Base-by-base conservation (phyloP, 2,888 invertebrate species). In the Prosapia bicincta region DNA sequence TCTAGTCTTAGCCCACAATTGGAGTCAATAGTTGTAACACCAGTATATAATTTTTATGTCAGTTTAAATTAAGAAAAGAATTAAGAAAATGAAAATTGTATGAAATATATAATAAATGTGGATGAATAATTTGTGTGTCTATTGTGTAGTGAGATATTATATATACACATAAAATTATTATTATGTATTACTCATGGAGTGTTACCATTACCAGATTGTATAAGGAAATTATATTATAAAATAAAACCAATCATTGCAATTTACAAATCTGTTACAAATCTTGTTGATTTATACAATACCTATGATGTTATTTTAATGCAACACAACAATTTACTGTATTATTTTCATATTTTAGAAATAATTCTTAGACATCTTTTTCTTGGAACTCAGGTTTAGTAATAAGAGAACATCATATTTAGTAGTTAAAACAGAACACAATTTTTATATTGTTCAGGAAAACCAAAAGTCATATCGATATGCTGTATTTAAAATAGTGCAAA, bases 1-100 rank as follows among this genome's bases (percentile, higher is more conserved):
- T 1, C 38, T 70, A 43, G 38, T 43, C 43, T 32, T 70, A 32
- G 43, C 38, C 38, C 25, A 38, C 43, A 32, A 70, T 15, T 70
- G 38, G 26, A 70, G 43, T 38, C 43, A 25, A 70, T 70, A 70
- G 70, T 43, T 25, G 26, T 70, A 43, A 70, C 70, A 70, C 70
- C 70, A 70, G n/a, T 43, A 43, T 70, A 38, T 25, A 70, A 43
- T 70, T 70, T 70, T 70, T 70, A 70, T 26, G 43, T 43, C 25
- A 70, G 26, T n/a, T 43, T 43, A 70, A 70, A 43, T 70, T 43
- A 70, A 70, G 70, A 26, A 38, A 38, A 38, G 7, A 70, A 70
- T 30, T 38, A 43, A 25, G 20, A 38, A 70, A 70, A 38, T 15
- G 54, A 54, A 20, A 54, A 54, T 38, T 70, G 70, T 70, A 70